These are phyloP conservation scores for Cryptotermes secundus DNA, from an alignment of 1,140 invertebrate genomes.

Conservation along the genomic window DNA sequence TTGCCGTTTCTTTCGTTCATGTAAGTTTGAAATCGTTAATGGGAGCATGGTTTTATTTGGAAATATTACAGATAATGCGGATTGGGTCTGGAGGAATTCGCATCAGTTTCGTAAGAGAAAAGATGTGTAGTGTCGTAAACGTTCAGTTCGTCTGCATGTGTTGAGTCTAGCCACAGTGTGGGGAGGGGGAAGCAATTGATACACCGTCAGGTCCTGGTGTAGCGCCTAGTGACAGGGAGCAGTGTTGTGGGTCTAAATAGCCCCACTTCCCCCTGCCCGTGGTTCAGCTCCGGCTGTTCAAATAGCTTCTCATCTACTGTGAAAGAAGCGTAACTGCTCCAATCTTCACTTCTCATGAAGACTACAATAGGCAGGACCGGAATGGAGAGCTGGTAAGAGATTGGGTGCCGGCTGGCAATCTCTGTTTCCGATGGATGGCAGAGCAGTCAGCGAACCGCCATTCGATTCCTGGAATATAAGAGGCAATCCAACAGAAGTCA, in stretches of 20 bases:
- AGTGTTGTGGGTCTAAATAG: not conserved
- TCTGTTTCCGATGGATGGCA: not conserved
- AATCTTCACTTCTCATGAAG: not conserved
- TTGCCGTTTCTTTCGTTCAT: too few species aligned
- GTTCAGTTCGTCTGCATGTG: too few species aligned
- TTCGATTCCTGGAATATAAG: not conserved
- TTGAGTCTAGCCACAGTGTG: not conserved
- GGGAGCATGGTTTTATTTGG: too few species aligned
- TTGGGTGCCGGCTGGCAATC: not conserved
- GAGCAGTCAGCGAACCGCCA: not conserved
- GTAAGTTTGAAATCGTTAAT: too few species aligned
- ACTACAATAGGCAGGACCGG: not conserved
- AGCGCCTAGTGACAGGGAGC: not conserved
- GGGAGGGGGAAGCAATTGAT: not conserved
- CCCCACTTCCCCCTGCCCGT: not conserved
- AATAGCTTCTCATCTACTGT: not conserved
- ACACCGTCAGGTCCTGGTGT: not conserved
- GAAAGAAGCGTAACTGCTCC: not conserved
- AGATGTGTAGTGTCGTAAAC: too few species aligned
- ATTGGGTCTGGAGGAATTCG: too few species aligned
- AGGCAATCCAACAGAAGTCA: not conserved
- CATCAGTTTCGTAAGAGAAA: too few species aligned
- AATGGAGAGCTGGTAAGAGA: not conserved
- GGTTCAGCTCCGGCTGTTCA: not conserved
- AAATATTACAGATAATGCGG: too few species aligned